A percentile compares a stretch with the other conserved stretches of the same genome.
These are phyloP conservation scores for Eupithecia vulgata DNA, from an alignment of 2,888 invertebrate species.

Conservation along the genomic window DNA sequence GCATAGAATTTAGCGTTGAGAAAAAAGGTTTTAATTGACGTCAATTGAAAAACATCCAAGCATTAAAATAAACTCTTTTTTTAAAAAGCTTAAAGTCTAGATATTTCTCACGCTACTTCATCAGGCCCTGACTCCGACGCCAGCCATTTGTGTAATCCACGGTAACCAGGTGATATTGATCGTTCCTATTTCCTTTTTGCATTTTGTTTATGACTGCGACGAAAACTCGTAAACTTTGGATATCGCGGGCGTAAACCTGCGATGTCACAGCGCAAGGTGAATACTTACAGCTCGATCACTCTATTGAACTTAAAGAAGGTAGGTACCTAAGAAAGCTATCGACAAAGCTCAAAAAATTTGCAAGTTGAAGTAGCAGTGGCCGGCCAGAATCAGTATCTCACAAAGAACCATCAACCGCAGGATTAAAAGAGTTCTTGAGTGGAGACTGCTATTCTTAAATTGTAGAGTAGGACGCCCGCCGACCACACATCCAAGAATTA, in stretches of 20 bases:
- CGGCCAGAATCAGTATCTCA: too few species aligned
- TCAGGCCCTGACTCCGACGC: conserved; percentile 1
- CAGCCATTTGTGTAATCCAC: conserved; percentile 36
- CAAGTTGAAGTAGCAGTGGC: too few species aligned
- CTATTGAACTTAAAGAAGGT: not conserved
- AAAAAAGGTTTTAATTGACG: too few species aligned
- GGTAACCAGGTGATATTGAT: conserved; percentile 48
- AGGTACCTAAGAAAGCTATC: too few species aligned
- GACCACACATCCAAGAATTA: too few species aligned
- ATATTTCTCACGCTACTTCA: not conserved
- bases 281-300: not conserved
- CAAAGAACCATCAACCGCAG: too few species aligned
- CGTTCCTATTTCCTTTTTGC: conserved; percentile 48
- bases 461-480: too few species aligned
- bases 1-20: too few species aligned
- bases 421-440: too few species aligned
- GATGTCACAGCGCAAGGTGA: conserved; percentile 17
- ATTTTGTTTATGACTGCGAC: conserved; percentile 49
- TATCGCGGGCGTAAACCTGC: conserved; percentile 44
- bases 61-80: not conserved
- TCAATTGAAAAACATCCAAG: too few species aligned
- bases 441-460: too few species aligned
- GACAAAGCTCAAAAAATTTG: too few species aligned
- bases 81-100: not conserved
- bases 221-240: conserved; percentile 48